phyloP scores from a whole-genome alignment of 2,888 invertebrate genomes.

The Ctenicera cuprea region DNA sequence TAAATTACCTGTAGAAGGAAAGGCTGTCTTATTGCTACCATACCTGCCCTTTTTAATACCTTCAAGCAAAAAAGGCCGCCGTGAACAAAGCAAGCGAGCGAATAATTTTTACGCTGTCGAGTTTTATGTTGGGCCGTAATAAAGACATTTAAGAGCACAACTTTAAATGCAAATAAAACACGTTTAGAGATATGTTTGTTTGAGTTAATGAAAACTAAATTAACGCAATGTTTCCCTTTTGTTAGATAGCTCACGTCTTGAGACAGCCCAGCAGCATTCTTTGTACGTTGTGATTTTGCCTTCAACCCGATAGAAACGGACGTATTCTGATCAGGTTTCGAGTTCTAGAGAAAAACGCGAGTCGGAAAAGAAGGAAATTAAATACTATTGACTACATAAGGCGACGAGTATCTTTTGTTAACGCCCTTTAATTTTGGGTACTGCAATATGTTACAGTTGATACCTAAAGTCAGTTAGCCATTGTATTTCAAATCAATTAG shows the following conservation, averaged over 20 bases:
- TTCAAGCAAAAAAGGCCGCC: neutral
- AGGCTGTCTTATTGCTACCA: neutral
- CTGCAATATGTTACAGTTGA: neutral
- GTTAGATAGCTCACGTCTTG: neutral
- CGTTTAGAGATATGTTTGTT: neutral
- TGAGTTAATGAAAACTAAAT: neutral
- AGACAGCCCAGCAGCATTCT: slow-evolving; percentile 1
- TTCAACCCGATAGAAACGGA: neutral
- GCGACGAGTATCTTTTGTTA: slow-evolving; percentile 16
- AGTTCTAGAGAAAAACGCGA: slow-evolving; percentile 23
- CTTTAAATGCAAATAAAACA: neutral
- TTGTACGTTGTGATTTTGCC: slow-evolving; percentile 14
- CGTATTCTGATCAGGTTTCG: slow-evolving; percentile 37
- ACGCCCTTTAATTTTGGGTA: slow-evolving; percentile 4
- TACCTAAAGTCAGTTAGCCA: neutral
- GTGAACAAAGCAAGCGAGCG: neutral
- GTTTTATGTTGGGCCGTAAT: neutral
- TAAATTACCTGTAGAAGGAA: slow-evolving; percentile 23
- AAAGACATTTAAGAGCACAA: neutral
- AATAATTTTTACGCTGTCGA: neutral
- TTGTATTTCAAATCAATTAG: neutral
- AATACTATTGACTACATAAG: slow-evolving; percentile 21
- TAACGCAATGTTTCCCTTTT: neutral
- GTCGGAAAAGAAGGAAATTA: slow-evolving; percentile 33
- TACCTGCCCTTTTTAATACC: slow-evolving; percentile 11